Conservation (phyloP, 1,140 invertebrate genomes). For the Eupeodes corollae region DNA sequence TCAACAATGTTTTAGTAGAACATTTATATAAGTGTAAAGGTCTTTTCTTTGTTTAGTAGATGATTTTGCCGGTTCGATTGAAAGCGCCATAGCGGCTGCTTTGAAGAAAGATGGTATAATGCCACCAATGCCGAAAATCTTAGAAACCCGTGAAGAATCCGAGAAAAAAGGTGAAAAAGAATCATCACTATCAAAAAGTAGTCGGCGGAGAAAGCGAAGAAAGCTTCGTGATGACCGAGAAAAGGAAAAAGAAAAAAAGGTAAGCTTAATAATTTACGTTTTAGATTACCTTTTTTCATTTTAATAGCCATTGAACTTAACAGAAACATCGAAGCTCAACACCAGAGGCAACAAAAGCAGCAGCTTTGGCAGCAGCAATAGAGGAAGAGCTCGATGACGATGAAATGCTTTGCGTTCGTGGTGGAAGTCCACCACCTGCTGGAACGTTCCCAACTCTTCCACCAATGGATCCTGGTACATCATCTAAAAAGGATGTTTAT, state of each 20-base stretch:
- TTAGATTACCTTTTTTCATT: background rate
- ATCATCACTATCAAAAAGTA: slow-evolving; percentile 28
- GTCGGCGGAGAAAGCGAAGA: slow-evolving; percentile 37
- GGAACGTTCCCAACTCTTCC: background rate
- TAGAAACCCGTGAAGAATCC: slow-evolving; percentile 8
- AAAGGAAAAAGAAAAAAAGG: slow-evolving; percentile 27
- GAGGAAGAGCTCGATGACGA: slow-evolving; percentile 48
- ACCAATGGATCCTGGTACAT: background rate
- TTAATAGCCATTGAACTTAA: background rate
- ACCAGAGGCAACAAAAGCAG: slow-evolving; percentile 4
- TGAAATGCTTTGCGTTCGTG: slow-evolving; percentile 65
- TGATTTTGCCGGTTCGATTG: slow-evolving; percentile 64
- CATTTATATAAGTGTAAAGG: slow-evolving; percentile 38
- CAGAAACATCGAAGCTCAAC: slow-evolving; percentile 6
- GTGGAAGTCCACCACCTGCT: slow-evolving; percentile 49
- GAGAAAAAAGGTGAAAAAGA: slow-evolving; percentile 3
- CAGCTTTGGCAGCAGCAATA: slow-evolving; percentile 1
- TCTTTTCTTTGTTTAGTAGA: slow-evolving; percentile 41
- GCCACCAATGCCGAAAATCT: slow-evolving; percentile 33
- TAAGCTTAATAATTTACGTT: background rate
- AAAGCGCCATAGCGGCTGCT: slow-evolving; percentile 59
- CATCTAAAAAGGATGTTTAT: slow-evolving; percentile 17
- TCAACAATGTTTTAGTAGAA: slow-evolving; percentile 19
- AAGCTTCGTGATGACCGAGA: slow-evolving; percentile 29
- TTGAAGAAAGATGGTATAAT: slow-evolving; percentile 45